Evolutionary conservation across 2,113 vertebrate genomes (phyloP).

Genomic region (Chitala chitala): DNA sequence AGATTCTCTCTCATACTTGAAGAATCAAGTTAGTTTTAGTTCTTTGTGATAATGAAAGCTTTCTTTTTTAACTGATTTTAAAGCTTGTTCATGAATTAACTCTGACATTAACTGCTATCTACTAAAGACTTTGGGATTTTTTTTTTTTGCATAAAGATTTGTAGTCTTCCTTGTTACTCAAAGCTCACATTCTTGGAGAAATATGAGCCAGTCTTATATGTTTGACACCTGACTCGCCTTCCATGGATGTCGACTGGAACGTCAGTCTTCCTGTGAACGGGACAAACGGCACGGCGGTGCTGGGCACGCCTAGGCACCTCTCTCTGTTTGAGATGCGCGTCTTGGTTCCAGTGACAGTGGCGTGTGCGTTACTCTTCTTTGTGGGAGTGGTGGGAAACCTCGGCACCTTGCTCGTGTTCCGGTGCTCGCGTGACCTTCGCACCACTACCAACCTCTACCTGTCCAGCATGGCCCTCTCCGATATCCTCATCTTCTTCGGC

Average conservation of each 20-base stretch:
- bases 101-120: neutral
- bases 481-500: constrained; percentile 72
- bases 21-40: too few relatives aligned
- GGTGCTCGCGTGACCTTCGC: constrained; percentile 61
- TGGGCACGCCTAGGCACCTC: neutral
- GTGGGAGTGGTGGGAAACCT: constrained; percentile 68
- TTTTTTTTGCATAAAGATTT: neutral
- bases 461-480: constrained; percentile 75
- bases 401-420: constrained; percentile 70
- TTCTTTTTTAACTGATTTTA: neutral
- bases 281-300: neutral
- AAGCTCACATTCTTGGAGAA: neutral
- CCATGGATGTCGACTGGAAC: constrained; percentile 23
- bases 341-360: constrained; percentile 55
- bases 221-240: neutral
- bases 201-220: constrained; percentile 1
- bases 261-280: constrained; percentile 20
- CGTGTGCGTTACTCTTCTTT: constrained; percentile 67
- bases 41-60: neutral
- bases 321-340: constrained; percentile 29
- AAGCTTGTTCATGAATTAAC: neutral
- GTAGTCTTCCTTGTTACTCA: neutral
- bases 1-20: neutral
- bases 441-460: constrained; percentile 76
- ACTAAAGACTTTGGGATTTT: neutral